Evolutionary conservation across 2,888 invertebrate species (phyloP), one percentile per base, ranked within the genome.

Genomic region (Autographa pulchrina): DNA sequence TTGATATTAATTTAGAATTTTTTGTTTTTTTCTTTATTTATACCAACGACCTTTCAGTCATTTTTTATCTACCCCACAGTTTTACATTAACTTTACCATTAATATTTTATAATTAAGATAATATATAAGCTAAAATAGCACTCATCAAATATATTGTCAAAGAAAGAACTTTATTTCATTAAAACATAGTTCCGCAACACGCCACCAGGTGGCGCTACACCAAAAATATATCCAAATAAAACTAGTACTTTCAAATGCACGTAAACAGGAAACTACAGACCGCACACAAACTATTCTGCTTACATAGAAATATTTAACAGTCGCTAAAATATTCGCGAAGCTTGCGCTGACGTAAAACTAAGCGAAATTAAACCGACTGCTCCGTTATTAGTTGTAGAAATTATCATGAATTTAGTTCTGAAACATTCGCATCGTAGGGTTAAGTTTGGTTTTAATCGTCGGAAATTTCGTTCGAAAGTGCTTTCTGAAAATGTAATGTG

Each of bases 221-320:
- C 66, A 68, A 73, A 69, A 74, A 78, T 68, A 64, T 71, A 38
- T 20, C 20, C 56, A 65, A 69, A 72, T 77, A 77, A 77, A 78
- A 77, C 74, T 65, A 66, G 56, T 65, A 77, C 79, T 81, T 77
- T 73, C 68, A 80, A 78, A 76, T 77, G 64, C 65, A 64, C 75
- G 67, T 75, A 69, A 56, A 82, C 80, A 74, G 84, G 72, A 80
- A 78, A 71, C 75, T 58, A 54, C 31, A 58, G n/a, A 62, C 74
- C 78, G 74, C 75, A 76, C 62, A 69, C 70, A 71, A 79, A 79
- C 73, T 75, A 79, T 78, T 80, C 70, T 77, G 79, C 78, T 82
- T 85, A 85, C 84, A 80, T 70, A 74, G 70, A 83, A 85, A 85
- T 86, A 86, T 86, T 85, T 81, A 83, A 86, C 75, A 70, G 66